A percentile compares a stretch with the other conserved stretches of the same genome.
phyloP scores from a whole-genome alignment of 2,888 invertebrate genomes.

The Scaptodrosophila latifasciaeformis region DNA sequence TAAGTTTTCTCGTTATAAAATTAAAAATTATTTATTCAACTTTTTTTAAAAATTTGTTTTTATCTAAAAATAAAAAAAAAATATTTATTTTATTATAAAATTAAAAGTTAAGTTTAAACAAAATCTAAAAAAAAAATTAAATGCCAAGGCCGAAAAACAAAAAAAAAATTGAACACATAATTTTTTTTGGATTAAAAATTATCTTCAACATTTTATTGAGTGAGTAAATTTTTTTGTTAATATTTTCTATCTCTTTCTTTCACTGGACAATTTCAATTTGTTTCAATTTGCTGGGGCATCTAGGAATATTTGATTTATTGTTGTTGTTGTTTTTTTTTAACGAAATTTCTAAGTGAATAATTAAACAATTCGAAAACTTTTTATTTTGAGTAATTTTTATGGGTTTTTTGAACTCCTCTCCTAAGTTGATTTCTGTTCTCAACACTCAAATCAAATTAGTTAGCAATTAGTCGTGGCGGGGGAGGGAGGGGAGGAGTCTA shows the following conservation, averaged over 20 bases:
- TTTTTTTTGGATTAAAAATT: neutral
- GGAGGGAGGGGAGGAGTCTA: neutral
- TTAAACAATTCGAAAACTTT: constrained; percentile 43
- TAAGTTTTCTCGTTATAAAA: constrained; percentile 3
- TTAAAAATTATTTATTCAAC: neutral
- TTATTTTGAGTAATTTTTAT: no score
- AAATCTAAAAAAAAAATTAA: no score
- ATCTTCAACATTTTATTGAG: no score
- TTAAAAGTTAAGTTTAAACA: no score
- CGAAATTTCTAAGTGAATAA: constrained; percentile 30
- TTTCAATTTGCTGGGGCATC: no score
- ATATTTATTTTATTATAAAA: constrained; percentile 15
- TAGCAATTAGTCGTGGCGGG: constrained; percentile 41
- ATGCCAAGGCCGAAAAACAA: constrained; percentile 37
- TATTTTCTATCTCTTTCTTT: no score
- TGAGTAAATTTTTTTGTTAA: no score
- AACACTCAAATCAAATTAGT: constrained; percentile 58
- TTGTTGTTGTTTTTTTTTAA: no score
- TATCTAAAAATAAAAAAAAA: constrained; percentile 18
- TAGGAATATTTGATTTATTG: no score
- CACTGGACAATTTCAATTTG: no score
- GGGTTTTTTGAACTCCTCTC: no score
- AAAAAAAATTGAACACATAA: constrained; percentile 13
- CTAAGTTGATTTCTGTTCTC: constrained; percentile 12
- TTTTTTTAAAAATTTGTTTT: constrained; percentile 17